Evolutionary conservation across 2,113 vertebrate genomes (phyloP).

Genomic region (Circaetus cinerascens): DNA sequence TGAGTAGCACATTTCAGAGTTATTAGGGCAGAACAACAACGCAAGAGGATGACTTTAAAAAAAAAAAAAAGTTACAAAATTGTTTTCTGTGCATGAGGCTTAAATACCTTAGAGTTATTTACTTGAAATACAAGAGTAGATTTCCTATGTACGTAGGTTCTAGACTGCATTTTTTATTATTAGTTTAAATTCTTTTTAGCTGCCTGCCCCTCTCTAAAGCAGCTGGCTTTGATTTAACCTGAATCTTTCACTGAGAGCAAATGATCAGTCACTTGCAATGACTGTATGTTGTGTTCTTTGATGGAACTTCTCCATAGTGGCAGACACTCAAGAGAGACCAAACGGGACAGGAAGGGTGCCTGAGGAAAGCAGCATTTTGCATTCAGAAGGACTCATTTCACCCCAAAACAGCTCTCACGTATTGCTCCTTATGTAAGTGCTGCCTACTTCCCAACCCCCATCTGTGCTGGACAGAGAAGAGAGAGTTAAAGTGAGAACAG

Average conservation of each 20-base stretch:
- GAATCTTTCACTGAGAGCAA: conserved; percentile 58
- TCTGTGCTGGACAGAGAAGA: background rate
- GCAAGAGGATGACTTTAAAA: conserved; percentile 55
- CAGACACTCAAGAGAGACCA: background rate
- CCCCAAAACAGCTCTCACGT: background rate
- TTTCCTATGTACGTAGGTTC: conserved; percentile 29
- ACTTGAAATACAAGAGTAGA: background rate
- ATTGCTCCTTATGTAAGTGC: background rate
- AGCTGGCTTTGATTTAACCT: conserved; percentile 78
- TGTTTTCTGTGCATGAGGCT: conserved; percentile 58
- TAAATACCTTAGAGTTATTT: conserved; percentile 63
- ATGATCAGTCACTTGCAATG: conserved; percentile 61
- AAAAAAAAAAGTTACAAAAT: conserved; percentile 62
- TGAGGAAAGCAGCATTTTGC: background rate
- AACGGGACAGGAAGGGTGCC: background rate
- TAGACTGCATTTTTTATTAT: conserved; percentile 54
- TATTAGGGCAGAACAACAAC: conserved; percentile 66
- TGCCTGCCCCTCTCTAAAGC: background rate
- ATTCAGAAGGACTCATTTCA: background rate
- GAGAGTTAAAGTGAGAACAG: background rate
- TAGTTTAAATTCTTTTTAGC: conserved; percentile 34
- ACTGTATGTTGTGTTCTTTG: background rate
- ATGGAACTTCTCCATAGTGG: background rate
- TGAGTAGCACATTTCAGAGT: conserved; percentile 74
- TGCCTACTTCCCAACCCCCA: background rate